phyloP scores from a whole-genome alignment of 2,113 vertebrate genomes.

The Bathybates hornii region DNA sequence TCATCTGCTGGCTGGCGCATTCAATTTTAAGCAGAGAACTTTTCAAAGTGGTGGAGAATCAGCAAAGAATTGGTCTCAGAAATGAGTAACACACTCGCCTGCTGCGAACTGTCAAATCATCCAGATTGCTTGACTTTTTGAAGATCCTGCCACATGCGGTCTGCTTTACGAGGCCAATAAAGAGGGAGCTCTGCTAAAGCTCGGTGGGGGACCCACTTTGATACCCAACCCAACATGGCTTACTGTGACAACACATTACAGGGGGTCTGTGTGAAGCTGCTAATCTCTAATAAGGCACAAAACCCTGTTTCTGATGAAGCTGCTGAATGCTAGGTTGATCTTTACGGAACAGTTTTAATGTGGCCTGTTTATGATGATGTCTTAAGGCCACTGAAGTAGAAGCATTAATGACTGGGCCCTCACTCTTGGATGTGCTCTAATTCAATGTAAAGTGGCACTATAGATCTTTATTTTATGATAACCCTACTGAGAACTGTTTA shows the following conservation, averaged over 20 bases:
- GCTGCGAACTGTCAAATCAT: conserved; percentile 63
- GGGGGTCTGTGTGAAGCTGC: conserved; percentile 66
- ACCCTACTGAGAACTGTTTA: background rate
- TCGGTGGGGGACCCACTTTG: conserved; percentile 69
- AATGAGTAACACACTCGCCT: conserved; percentile 45
- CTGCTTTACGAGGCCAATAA: conserved; percentile 48
- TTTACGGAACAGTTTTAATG: conserved; percentile 40
- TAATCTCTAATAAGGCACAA: conserved; percentile 72
- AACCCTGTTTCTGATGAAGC: conserved; percentile 38
- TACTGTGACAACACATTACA: conserved; percentile 65
- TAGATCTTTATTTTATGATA: background rate
- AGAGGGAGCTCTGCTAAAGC: conserved; percentile 48
- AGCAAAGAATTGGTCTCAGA: conserved; percentile 32
- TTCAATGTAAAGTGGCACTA: background rate
- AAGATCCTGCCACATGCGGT: conserved; percentile 61
- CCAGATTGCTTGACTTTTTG: conserved; percentile 62
- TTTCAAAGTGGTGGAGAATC: conserved; percentile 42
- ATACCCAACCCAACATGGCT: conserved; percentile 61
- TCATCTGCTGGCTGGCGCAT: conserved; percentile 45
- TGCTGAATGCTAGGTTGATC: conserved; percentile 44
- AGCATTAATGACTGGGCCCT: background rate
- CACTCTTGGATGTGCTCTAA: background rate
- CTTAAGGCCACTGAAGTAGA: conserved; percentile 6
- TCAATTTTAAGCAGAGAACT: conserved; percentile 44
- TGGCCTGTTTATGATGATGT: conserved; percentile 18